Conservation (phyloP, 2,888 invertebrate species). For the Luperina nickerlii region DNA sequence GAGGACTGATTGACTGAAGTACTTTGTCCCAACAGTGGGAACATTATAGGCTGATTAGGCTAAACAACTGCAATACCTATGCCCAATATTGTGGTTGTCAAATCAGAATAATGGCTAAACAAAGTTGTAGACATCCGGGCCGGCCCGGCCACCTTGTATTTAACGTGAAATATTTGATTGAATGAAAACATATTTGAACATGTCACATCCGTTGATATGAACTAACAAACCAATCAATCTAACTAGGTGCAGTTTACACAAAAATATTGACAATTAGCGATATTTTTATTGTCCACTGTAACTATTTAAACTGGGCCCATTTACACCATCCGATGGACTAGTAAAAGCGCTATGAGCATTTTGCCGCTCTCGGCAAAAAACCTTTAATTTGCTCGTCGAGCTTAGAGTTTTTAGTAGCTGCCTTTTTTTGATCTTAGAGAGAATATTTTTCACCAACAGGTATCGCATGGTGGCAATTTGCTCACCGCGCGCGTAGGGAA, state of each 20-base stretch:
- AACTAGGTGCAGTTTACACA: constrained; percentile 41
- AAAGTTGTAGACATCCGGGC: no score
- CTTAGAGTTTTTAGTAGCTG: no score
- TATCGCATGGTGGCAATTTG: no score
- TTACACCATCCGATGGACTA: neutral
- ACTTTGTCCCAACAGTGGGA: neutral
- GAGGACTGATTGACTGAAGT: neutral
- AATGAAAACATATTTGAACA: constrained; percentile 21
- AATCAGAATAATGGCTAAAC: neutral
- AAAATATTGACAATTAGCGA: constrained; percentile 34
- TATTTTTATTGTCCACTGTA: constrained; percentile 24
- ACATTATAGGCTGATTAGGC: neutral
- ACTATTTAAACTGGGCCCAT: constrained; percentile 7
- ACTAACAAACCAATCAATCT: constrained; percentile 48
- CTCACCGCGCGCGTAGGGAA: no score
- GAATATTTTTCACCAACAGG: no score
- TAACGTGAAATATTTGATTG: constrained; percentile 14
- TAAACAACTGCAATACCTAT: no score
- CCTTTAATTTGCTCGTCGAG: no score
- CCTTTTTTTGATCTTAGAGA: no score
- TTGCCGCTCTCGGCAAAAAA: no score
- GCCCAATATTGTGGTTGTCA: no score
- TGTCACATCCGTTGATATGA: constrained; percentile 17
- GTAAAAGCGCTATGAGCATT: neutral
- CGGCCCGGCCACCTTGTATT: neutral